Base-by-base conservation (phyloP, 1,140 invertebrate species). In the Probaryconus sp. region DNA sequence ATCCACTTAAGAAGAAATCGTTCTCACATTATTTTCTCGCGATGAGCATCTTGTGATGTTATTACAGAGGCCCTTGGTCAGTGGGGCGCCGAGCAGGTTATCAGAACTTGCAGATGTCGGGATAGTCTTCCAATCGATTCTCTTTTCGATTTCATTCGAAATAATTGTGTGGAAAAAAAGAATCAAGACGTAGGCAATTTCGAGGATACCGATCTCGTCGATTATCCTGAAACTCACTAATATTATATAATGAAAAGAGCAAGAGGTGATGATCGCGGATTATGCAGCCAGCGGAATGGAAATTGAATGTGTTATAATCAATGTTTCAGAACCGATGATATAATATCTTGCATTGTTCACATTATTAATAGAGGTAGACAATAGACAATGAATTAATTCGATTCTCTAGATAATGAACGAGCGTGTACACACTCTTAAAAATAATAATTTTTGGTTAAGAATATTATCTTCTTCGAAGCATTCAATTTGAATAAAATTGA, bases 21-120 rank as follows among this genome's bases (percentile, higher is more conserved):
- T 80, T 80, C 79, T 79, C 78, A 78, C 76, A 78, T 78, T 73
- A 73, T 79, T 79, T 71, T 75, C 73, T 68, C 65, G 63, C 74
- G 65, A 69, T 71, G 65, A 24, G 31, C 63, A 42, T 67, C 75
- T 38, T 18, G 17, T 67, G 38, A 51, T 60, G 33, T 58, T 61
- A 72, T 72, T 64, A 58, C 14, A n/a, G 24, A 45, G 26, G 50
- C 20, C 42, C 37, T 13, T 45, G 53, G 45, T 51, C 35, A 60
- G 38, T 40, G 11, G 35, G 14, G 18, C 55, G 18, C 31, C 40
- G 53, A 9, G 10, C 30, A 30, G 48, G 30, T 40, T 63, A 33
- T 47, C 30, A 20, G 18, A 11, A n/a, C n/a, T 42, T 28, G 38
- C 6, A 31, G 42, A 35, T 18, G 3, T 21, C 13, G 13, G 10